Percentiles rank a stretch among this genome's conserved stretches.
Conservation (phyloP, 1,140 invertebrate species). For the Drosophila melanica region DNA sequence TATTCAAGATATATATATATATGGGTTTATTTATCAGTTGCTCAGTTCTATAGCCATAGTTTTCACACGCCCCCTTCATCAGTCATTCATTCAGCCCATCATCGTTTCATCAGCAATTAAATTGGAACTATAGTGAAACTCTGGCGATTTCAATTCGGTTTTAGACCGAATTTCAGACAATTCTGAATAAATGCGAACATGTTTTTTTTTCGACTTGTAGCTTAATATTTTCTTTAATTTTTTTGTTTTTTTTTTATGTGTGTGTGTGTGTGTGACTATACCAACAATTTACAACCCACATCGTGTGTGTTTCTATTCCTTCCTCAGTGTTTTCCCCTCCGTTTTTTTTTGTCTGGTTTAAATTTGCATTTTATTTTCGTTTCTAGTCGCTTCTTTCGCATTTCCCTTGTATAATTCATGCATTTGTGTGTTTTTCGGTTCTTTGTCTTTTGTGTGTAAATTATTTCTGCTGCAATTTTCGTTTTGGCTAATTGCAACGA, state of each 20-base stretch:
- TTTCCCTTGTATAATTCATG: conserved; percentile 44
- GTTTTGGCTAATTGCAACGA: conserved; percentile 59
- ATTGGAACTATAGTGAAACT: conserved; percentile 12
- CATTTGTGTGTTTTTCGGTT: conserved; percentile 27
- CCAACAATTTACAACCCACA: conserved; percentile 1
- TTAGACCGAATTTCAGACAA: conserved; percentile 46
- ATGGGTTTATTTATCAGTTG: neutral
- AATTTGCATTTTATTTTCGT: conserved; percentile 61
- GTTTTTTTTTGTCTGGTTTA: conserved; percentile 34
- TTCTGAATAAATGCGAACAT: conserved; percentile 74
- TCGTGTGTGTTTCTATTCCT: conserved; percentile 35
- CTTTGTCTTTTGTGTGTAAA: conserved; percentile 53
- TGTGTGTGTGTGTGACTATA: too few relatives aligned
- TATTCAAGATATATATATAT: too few relatives aligned
- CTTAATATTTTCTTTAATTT: conserved; percentile 31
- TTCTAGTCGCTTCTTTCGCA: conserved; percentile 39
- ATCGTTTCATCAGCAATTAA: conserved; percentile 8
- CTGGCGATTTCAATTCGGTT: conserved; percentile 9
- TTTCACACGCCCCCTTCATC: neutral
- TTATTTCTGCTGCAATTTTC: conserved; percentile 67
- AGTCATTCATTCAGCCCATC: conserved; percentile 5
- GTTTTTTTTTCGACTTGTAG: conserved; percentile 52
- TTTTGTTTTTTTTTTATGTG: neutral
- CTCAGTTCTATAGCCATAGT: neutral
- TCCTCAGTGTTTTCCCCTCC: neutral